Percentiles rank a stretch among this genome's conserved stretches.
These are phyloP conservation scores for Candidula unifasciata DNA, from an alignment of 2,888 invertebrate species.

Conservation along the genomic window DNA sequence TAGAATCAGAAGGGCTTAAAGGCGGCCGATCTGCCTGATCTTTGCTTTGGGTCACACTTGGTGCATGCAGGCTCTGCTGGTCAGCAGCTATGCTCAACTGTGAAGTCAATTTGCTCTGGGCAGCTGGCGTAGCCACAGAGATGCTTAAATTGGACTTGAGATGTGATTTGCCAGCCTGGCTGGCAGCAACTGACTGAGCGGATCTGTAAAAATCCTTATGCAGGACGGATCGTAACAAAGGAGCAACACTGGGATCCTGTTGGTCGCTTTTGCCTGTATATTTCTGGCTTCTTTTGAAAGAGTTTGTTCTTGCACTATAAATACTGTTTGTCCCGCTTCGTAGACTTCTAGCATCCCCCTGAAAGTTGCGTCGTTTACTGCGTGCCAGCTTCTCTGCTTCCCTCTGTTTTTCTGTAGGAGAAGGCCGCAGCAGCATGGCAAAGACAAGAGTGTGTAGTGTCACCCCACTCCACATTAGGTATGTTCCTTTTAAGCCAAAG, in stretches of 20 bases:
- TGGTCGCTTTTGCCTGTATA: conserved; percentile 9
- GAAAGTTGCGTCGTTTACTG: background rate
- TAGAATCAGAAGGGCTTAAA: background rate
- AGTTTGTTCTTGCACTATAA: conserved; percentile 14
- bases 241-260: conserved; percentile 20
- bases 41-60: background rate
- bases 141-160: background rate
- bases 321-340: conserved; percentile 47
- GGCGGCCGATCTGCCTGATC: background rate
- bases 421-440: conserved; percentile 45
- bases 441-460: conserved; percentile 26
- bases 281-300: background rate
- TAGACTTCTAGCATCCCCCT: conserved; percentile 40
- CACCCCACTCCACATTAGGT: conserved; percentile 43
- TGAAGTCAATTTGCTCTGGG: conserved; percentile 20
- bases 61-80: background rate
- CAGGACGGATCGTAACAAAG: conserved; percentile 39
- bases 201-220: conserved; percentile 43
- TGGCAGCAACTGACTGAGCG: conserved; percentile 27
- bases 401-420: conserved; percentile 31
- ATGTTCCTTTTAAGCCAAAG: conserved; percentile 48
- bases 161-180: conserved; percentile 10
- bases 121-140: background rate
- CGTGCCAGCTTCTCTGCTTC: background rate
- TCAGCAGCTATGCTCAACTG: background rate